Conservation (phyloP, 1,140 invertebrate genomes). For the Cotesia glomerata region DNA sequence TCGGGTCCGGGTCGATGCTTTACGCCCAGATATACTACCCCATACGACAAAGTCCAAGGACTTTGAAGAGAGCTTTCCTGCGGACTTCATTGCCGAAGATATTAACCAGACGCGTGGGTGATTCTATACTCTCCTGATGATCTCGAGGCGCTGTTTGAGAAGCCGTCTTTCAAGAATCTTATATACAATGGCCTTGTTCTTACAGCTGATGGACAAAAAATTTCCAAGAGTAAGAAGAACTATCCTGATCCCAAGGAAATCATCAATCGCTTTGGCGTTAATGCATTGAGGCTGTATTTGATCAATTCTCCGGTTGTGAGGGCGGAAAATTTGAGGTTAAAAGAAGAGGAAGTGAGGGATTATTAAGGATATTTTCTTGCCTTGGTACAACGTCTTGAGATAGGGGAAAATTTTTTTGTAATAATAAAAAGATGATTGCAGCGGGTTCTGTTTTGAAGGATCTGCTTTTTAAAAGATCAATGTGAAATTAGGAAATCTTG, state of each 20-base stretch:
- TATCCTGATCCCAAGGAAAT: constrained; percentile 96
- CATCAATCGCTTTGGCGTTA: constrained; percentile 93
- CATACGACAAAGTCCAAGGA: constrained; percentile 90
- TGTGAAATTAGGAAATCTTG: too few relatives aligned
- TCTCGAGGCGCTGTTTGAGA: constrained; percentile 94
- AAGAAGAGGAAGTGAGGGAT: constrained; percentile 96
- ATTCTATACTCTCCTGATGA: constrained; percentile 97
- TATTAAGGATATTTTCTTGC: constrained; percentile 96
- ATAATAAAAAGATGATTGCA: too few relatives aligned
- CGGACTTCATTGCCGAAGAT: constrained; percentile 98
- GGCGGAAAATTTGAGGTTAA: constrained; percentile 95
- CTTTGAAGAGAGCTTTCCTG: constrained; percentile 96
- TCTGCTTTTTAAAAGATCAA: too few relatives aligned
- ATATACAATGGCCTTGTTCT: constrained; percentile 95
- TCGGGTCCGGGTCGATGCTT: constrained; percentile 99
- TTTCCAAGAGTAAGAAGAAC: constrained; percentile 99
- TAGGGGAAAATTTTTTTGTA: too few relatives aligned
- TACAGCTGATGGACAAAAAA: constrained; percentile 97
- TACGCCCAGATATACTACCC: constrained; percentile 97
- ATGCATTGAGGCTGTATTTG: constrained; percentile 94
- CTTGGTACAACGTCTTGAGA: constrained; percentile 99
- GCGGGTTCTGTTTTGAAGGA: too few relatives aligned
- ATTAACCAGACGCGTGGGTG: constrained; percentile 99
- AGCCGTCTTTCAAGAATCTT: constrained; percentile 97
- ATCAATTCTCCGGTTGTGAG: constrained; percentile 98